Evolutionary conservation across 2,888 invertebrate genomes (phyloP).

Genomic region (Autographa gamma): DNA sequence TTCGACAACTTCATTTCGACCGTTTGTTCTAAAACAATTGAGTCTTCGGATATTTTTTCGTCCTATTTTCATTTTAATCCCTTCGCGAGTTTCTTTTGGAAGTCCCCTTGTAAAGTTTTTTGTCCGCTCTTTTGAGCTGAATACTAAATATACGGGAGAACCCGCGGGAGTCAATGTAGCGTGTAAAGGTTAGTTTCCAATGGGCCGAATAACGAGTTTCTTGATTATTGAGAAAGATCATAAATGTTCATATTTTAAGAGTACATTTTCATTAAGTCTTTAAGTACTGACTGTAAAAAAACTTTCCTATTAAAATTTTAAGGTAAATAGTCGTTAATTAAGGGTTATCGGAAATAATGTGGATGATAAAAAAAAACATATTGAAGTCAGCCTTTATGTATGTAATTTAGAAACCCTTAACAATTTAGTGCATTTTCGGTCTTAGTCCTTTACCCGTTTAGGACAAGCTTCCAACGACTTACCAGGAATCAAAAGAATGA

Average conservation of each 20-base stretch:
- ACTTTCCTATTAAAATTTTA: too few relatives aligned
- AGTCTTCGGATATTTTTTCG: slow-evolving; percentile 37
- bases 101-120: slow-evolving; percentile 37
- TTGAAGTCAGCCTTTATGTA: too few relatives aligned
- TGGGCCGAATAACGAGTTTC: not conserved
- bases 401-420: too few relatives aligned
- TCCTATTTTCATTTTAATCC: slow-evolving; percentile 55
- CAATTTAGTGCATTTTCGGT: too few relatives aligned
- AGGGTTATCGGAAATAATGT: too few relatives aligned
- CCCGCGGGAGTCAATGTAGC: slow-evolving; percentile 23
- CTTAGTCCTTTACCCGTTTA: too few relatives aligned
- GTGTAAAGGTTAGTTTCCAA: slow-evolving; percentile 15
- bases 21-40: slow-evolving; percentile 57
- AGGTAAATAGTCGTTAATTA: too few relatives aligned
- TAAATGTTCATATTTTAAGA: not conserved
- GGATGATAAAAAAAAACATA: too few relatives aligned
- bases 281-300: too few relatives aligned
- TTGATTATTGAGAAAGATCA: not conserved
- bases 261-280: too few relatives aligned
- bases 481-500: too few relatives aligned
- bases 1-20: slow-evolving; percentile 43
- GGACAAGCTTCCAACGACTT: too few relatives aligned
- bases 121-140: slow-evolving; percentile 42
- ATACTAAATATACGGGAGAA: slow-evolving; percentile 45
- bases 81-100: slow-evolving; percentile 38